Percentiles rank a stretch among this genome's conserved stretches.
These are phyloP conservation scores for Crematogaster levior DNA, from an alignment of 2,888 invertebrate genomes.

Conservation along the genomic window DNA sequence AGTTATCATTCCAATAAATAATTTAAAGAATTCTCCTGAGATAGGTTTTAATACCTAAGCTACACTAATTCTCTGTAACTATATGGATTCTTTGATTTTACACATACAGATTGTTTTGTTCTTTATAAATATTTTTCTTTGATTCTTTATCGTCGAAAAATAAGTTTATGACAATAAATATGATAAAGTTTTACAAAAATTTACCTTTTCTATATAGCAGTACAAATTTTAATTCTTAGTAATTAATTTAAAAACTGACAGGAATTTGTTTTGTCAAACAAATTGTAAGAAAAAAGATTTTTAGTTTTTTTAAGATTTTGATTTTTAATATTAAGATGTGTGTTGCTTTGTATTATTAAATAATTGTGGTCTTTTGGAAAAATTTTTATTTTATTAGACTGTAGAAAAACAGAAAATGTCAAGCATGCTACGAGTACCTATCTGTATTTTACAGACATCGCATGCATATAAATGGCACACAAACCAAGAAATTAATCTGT, in stretches of 20 bases:
- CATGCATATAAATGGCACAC: neutral
- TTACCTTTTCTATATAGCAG: neutral
- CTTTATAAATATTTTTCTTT: too few relatives aligned
- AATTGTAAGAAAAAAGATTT: neutral
- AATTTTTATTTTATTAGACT: neutral
- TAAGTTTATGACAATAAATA: too few relatives aligned
- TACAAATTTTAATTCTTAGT: neutral
- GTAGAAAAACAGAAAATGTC: neutral
- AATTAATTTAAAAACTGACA: neutral
- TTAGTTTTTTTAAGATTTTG: too few relatives aligned
- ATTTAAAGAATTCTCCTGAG: too few relatives aligned
- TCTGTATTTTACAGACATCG: neutral
- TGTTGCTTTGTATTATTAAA: neutral
- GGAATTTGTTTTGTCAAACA: neutral
- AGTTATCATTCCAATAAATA: too few relatives aligned
- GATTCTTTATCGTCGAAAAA: too few relatives aligned
- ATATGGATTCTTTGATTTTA: too few relatives aligned
- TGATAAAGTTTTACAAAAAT: too few relatives aligned
- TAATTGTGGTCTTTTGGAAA: neutral
- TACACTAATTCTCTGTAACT: too few relatives aligned
- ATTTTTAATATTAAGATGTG: neutral
- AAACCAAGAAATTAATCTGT: neutral
- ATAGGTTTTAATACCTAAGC: too few relatives aligned
- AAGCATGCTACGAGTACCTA: neutral
- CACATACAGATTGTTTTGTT: too few relatives aligned